Percentiles rank a stretch among this genome's conserved stretches.
These are phyloP conservation scores for Trissonchulus sp. DNA, from an alignment of 2,888 invertebrate genomes.

Conservation along the genomic window DNA sequence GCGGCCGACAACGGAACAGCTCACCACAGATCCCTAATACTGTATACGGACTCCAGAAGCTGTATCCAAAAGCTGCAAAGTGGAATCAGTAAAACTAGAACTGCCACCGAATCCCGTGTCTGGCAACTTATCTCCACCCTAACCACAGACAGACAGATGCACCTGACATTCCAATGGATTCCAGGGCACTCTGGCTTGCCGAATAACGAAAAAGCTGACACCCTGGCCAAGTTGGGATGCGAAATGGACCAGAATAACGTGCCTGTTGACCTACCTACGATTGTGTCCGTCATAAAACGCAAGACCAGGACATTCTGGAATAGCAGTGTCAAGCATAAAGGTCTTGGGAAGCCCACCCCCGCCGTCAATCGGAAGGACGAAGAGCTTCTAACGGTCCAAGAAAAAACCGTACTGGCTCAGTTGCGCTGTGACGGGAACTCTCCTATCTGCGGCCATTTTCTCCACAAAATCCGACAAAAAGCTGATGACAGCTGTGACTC, in stretches of 20 bases:
- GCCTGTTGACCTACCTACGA: neutral
- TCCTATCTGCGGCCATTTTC: neutral
- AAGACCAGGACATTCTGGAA: constrained; percentile 4
- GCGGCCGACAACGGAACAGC: no score
- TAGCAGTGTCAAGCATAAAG: neutral
- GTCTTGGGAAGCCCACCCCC: constrained; percentile 4
- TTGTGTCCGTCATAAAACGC: neutral
- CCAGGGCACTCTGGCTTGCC: constrained; percentile 1
- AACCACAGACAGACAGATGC: neutral
- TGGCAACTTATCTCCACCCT: neutral
- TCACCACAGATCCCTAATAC: no score
- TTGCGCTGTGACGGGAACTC: neutral
- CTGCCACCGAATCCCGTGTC: neutral
- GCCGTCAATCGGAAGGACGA: neutral
- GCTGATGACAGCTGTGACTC: neutral
- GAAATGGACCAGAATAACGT: neutral
- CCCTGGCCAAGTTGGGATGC: neutral
- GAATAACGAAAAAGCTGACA: constrained; percentile 7
- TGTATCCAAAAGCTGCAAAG: neutral
- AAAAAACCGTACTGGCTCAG: neutral
- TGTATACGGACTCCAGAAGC: constrained; percentile 12
- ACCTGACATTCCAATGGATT: constrained; percentile 12
- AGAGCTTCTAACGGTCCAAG: neutral
- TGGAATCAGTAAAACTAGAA: neutral
- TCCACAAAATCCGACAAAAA: neutral